phyloP scores from a whole-genome alignment of 1,140 invertebrate species.

The Cryptotermes secundus region DNA sequence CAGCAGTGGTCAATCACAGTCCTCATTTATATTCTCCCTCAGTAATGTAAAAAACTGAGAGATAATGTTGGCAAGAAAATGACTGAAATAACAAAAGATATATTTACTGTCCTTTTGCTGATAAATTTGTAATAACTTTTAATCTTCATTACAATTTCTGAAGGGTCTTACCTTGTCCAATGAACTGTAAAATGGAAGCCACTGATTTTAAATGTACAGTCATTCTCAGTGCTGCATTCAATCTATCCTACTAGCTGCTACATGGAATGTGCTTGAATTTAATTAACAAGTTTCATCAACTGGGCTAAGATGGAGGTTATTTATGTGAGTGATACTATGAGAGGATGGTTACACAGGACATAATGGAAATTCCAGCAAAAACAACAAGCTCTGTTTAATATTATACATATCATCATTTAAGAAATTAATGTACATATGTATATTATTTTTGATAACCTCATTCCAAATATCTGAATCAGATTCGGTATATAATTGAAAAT shows the following conservation, averaged over 20 bases:
- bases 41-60: too few species aligned
- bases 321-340: background rate
- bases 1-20: too few species aligned
- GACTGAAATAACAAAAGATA: too few species aligned
- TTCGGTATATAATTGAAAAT: too few species aligned
- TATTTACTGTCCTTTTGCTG: too few species aligned
- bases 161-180: too few species aligned
- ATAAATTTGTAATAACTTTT: too few species aligned
- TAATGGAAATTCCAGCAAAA: background rate
- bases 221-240: slow-evolving; percentile 9
- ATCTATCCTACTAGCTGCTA: background rate
- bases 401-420: background rate
- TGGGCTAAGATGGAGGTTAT: background rate
- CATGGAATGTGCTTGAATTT: background rate
- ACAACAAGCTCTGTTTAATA: background rate
- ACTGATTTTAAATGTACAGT: background rate
- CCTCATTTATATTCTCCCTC: too few species aligned
- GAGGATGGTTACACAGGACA: background rate
- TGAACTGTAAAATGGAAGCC: background rate
- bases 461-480: background rate
- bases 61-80: too few species aligned
- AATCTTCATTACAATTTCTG: too few species aligned
- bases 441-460: background rate
- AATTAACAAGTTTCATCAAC: background rate
- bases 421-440: too few species aligned